Percentiles rank a stretch among this genome's conserved stretches.
These are phyloP conservation scores for Lycaena phlaeas DNA, from an alignment of 2,888 invertebrate species.

Conservation along the genomic window DNA sequence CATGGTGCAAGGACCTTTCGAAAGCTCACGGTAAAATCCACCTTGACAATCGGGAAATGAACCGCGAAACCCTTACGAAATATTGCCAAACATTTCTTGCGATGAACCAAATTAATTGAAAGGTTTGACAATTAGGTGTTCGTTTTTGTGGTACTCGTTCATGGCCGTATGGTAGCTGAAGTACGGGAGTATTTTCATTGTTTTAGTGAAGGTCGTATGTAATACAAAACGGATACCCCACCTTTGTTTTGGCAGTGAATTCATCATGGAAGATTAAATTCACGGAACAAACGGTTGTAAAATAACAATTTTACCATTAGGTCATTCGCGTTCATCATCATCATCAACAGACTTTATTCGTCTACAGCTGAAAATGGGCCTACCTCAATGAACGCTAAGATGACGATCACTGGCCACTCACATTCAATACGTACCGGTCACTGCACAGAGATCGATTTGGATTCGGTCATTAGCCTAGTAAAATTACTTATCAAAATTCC, in stretches of 20 bases:
- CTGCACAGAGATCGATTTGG: no score
- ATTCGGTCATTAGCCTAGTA: not conserved
- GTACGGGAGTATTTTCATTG: slow-evolving; percentile 3
- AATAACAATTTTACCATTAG: slow-evolving; percentile 2
- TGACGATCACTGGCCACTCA: no score
- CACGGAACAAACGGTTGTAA: slow-evolving; percentile 4
- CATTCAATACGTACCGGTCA: no score
- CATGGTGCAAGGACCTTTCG: slow-evolving; percentile 69
- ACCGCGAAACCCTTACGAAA: slow-evolving; percentile 43
- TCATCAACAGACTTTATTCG: no score
- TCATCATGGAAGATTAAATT: not conserved
- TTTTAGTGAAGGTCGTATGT: slow-evolving; percentile 1
- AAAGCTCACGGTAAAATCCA: slow-evolving; percentile 60
- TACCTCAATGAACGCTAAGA: no score
- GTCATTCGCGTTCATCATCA: no score
- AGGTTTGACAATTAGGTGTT: not conserved
- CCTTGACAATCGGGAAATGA: slow-evolving; percentile 52
- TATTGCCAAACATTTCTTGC: slow-evolving; percentile 1
- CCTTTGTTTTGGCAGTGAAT: not conserved
- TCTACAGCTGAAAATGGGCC: no score
- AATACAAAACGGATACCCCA: not conserved
- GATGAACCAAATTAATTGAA: not conserved
- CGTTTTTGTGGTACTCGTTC: not conserved
- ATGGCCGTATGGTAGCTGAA: not conserved
- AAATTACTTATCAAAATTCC: no score